Base-by-base conservation (phyloP, 2,888 invertebrate genomes). In the Spisula subtruncata region DNA sequence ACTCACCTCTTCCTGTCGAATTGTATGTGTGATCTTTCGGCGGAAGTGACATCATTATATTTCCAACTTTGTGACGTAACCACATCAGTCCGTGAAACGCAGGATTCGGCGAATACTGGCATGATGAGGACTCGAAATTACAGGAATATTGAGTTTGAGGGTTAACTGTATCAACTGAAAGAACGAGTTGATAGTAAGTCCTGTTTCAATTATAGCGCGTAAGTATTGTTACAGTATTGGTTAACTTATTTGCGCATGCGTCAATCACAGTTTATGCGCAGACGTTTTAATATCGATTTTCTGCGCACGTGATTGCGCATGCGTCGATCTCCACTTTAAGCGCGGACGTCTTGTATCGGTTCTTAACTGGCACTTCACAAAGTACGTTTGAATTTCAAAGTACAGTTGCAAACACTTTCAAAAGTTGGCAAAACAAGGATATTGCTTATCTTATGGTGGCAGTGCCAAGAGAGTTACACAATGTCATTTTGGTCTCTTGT, bases 21-120 rank as follows among this genome's bases (percentile, higher is more conserved):
- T 75, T 75, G 75, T 75, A 75, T 0, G 75, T 75, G 20, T 75
- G 75, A 32, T 75, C 75, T 75, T 14, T 75, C 16, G 35, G 2
- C 18, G 75, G 75, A 75, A 75, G 35, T 75, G 75, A 75, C 75
- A 25, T 35, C 29, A 75, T n/a, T n/a, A n/a, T 35, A 1, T 12
- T 16, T 16, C 75, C 75, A 18, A 75, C 25, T 75, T 75, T 14
- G 18, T 75, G 75, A 75, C 75, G 75, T 75, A 75, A 35, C 75
- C 75, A 75, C 35, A 25, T 25, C 18, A 32, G 18, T 32, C 75
- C 75, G 35, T 75, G 75, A 32, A 75, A 12, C 6, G 18, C 16
- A 35, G 75, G 32, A 5, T 14, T 2, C 18, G 75, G 5, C 32
- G 14, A 16, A 75, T 35, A 75, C 35, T 35, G 75, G 35, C 75